These are phyloP conservation scores for Halocynthia aurantium DNA, from an alignment of 23 tunicate species.

Conservation along the genomic window DNA sequence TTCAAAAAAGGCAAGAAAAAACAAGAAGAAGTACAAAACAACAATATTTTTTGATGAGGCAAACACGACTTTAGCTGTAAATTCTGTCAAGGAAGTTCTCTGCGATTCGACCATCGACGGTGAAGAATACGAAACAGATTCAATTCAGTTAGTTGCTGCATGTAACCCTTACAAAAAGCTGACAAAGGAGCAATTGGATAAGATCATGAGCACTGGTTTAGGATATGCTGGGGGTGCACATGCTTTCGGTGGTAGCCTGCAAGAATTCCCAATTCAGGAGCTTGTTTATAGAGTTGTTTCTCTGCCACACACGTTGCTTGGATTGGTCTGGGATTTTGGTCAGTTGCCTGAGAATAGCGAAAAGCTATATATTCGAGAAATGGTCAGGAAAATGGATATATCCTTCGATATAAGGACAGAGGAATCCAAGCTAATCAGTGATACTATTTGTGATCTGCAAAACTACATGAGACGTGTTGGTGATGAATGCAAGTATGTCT, in stretches of 20 bases:
- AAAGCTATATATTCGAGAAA: conserved; percentile 27
- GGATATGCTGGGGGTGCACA: conserved; percentile 40
- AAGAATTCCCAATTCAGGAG: conserved; percentile 36
- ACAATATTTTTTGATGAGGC: conserved; percentile 61
- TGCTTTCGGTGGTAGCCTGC: conserved; percentile 17
- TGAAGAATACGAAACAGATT: conserved; percentile 7
- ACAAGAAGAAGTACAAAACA: not conserved
- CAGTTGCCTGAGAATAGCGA: conserved; percentile 33
- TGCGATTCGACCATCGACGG: conserved; percentile 55
- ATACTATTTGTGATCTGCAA: not conserved
- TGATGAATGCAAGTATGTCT: too few relatives aligned
- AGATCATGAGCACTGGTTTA: conserved; percentile 24
- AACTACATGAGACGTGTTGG: not conserved
- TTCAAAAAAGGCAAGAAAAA: not conserved
- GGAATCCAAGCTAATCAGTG: not conserved
- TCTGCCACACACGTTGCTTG: conserved; percentile 46
- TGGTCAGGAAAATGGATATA: conserved; percentile 29
- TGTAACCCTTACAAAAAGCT: conserved; percentile 54
- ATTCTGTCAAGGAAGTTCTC: conserved; percentile 46
- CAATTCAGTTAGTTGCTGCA: conserved; percentile 34
- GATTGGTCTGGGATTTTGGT: conserved; percentile 59
- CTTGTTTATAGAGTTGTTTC: conserved; percentile 49
- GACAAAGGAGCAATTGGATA: conserved; percentile 4
- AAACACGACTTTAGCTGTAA: conserved; percentile 58
- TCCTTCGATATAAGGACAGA: too few relatives aligned